phyloP scores from a whole-genome alignment of 1,140 invertebrate species.

The Anastrepha obliqua region DNA sequence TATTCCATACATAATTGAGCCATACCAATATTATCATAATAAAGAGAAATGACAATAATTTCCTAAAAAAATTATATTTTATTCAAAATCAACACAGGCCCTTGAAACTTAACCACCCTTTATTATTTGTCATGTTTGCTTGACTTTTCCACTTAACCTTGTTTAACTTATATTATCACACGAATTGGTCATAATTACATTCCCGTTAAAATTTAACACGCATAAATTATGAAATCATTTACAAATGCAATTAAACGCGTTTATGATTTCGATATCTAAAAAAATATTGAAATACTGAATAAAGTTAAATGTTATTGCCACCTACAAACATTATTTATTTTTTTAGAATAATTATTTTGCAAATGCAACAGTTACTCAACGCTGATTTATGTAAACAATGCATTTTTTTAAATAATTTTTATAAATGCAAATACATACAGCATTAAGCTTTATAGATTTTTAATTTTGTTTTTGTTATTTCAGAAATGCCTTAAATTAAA shows the following conservation, averaged over 20 bases:
- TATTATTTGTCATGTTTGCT: too few relatives aligned
- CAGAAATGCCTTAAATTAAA: background rate
- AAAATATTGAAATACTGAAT: background rate
- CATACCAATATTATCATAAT: too few relatives aligned
- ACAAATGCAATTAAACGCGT: constrained; percentile 27
- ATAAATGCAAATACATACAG: too few relatives aligned
- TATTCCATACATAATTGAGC: too few relatives aligned
- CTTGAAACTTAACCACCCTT: too few relatives aligned
- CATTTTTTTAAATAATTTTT: too few relatives aligned
- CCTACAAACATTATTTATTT: background rate
- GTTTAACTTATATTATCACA: background rate
- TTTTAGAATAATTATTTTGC: background rate
- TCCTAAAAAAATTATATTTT: too few relatives aligned
- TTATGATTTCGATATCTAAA: background rate
- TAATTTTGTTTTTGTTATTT: background rate
- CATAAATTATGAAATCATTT: constrained; percentile 30
- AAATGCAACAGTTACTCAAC: background rate
- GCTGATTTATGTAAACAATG: too few relatives aligned
- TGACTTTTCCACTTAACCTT: too few relatives aligned
- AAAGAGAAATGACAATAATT: too few relatives aligned
- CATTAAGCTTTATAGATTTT: too few relatives aligned
- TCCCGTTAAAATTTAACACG: background rate
- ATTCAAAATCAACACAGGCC: too few relatives aligned
- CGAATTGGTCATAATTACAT: constrained; percentile 7
- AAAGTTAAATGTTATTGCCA: background rate